phyloP scores from a whole-genome alignment of 2,113 vertebrate species.

The Lophochroa leadbeateri region DNA sequence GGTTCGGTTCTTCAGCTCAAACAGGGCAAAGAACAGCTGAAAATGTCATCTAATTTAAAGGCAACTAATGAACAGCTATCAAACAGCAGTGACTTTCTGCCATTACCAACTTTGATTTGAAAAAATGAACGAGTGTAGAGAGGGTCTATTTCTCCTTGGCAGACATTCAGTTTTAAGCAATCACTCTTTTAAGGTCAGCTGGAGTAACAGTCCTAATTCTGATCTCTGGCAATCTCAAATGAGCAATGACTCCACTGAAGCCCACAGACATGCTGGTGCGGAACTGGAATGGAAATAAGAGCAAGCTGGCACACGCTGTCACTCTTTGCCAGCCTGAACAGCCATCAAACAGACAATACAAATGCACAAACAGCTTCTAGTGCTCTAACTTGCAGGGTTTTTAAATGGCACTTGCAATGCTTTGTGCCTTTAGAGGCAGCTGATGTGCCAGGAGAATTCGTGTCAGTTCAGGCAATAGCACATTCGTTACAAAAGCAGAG shows the following conservation, averaged over 20 bases:
- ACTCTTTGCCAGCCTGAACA: not conserved
- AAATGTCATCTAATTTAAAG: not conserved
- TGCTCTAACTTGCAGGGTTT: not conserved
- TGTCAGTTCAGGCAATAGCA: not conserved
- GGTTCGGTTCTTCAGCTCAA: not conserved
- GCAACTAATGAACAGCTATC: not conserved
- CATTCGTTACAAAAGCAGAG: not conserved
- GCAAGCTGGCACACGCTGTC: fast-evolving
- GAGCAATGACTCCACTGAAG: not conserved
- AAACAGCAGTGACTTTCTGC: not conserved
- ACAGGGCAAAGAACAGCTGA: not conserved
- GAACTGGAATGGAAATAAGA: not conserved
- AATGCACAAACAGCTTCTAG: not conserved
- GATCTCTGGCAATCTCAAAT: not conserved
- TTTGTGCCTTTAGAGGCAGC: not conserved
- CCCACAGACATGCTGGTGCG: not conserved
- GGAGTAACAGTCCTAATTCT: not conserved
- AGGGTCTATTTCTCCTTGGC: not conserved
- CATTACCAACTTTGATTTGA: not conserved
- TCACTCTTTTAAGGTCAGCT: not conserved
- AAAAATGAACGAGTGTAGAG: not conserved
- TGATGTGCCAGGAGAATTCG: not conserved
- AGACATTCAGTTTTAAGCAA: not conserved
- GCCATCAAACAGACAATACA: not conserved
- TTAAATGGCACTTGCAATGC: not conserved